A percentile compares a stretch with the other conserved stretches of the same genome.
Conservation (phyloP, 1,140 invertebrate genomes). For the Tribolium madens region DNA sequence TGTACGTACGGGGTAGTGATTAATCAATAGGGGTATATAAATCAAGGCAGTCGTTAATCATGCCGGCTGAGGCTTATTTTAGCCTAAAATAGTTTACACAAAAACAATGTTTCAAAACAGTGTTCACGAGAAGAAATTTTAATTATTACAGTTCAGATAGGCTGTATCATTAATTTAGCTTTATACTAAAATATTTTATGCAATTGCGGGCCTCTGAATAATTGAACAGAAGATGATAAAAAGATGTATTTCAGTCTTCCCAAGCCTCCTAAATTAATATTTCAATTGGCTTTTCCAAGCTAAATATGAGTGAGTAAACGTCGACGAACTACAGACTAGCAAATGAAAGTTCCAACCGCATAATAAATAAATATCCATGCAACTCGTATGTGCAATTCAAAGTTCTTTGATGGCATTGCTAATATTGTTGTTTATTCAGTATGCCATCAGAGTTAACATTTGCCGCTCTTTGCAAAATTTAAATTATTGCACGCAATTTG, state of each 20-base stretch:
- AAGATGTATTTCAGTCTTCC: background rate
- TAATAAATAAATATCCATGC: constrained; percentile 37
- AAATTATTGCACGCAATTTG: background rate
- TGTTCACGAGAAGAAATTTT: constrained; percentile 31
- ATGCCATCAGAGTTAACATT: background rate
- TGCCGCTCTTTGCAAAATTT: background rate
- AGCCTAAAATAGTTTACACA: constrained; percentile 42
- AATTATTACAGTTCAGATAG: constrained; percentile 8
- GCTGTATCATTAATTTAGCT: background rate
- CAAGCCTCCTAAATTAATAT: constrained; percentile 3
- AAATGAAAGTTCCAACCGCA: constrained; percentile 34
- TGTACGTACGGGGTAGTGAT: constrained; percentile 47
- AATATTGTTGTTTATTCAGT: constrained; percentile 32
- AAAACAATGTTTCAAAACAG: constrained; percentile 42
- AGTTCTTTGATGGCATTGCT: constrained; percentile 17
- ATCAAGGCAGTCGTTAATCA: constrained; percentile 53
- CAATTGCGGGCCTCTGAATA: background rate
- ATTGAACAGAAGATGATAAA: constrained; percentile 3
- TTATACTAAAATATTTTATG: constrained; percentile 10
- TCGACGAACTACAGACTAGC: background rate
- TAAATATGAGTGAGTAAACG: constrained; percentile 7
- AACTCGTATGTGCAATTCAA: constrained; percentile 14
- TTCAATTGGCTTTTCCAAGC: constrained; percentile 11
- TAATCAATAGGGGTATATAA: constrained; percentile 52
- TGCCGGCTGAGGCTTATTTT: constrained; percentile 29